Base-by-base conservation (phyloP, 2,113 vertebrate genomes). In the Xenus cinereus region DNA sequence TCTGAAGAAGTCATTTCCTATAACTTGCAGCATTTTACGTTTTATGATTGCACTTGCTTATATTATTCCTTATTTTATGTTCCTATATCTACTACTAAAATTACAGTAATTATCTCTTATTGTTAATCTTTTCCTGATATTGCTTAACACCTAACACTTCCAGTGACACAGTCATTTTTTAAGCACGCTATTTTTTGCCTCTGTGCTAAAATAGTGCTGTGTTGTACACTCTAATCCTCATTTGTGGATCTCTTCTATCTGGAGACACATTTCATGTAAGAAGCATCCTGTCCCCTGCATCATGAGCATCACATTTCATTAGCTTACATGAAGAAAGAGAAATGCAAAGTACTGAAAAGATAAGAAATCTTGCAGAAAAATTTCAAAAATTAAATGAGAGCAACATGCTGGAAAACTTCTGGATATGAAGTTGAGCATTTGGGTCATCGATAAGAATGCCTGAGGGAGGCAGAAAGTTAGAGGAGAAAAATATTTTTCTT, bases 381-480 rank as follows among this genome's bases (percentile, higher is more conserved):
- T 3, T 26, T 90, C 56, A 87, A 60, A 96, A 90, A 84, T 22
- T 0, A 90, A 95, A 87, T 68, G 77, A 78, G 51, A 87, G 77
- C 84, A 94, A 92, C 89, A 57, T 45, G 69, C 69, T 82, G 84
- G 74, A 95, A 96, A 96, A 89, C 84, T 67, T 95, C 60, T 87
- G 84, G 87, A 84, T 74, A 63, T 68, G 81, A 95, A 94, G 80
- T 75, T 79, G 57, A 96, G 66, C 62, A 94, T 95, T 87, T 93
- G 74, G 93, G 93, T 94, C 94, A 97, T 75, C 1, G 24, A 89
- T 91, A 94, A 95, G 53, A 96, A 93, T 62, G 93, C 87, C 84
- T 0, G 4, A 84, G 91, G 87, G 89, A 92, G 35, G 69, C 19
- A 92, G 82, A 90, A 95, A 92, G 85, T 66, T 94, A 92, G 78